These are phyloP conservation scores for Cheilosia pagana DNA, from an alignment of 2,888 invertebrate species.

Conservation along the genomic window DNA sequence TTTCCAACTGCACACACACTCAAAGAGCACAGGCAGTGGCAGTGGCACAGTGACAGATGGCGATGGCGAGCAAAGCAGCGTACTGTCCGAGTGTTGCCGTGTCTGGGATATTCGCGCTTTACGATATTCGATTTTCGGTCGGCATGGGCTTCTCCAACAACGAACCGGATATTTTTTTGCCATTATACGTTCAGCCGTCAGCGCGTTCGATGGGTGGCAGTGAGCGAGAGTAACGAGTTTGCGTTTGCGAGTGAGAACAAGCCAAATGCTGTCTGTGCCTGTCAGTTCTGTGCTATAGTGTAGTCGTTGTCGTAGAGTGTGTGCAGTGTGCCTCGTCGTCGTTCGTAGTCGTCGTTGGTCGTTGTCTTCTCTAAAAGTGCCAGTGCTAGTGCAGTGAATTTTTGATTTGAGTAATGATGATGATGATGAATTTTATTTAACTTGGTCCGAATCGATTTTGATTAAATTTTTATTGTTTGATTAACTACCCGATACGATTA, in stretches of 20 bases:
- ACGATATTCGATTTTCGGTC: constrained; percentile 33
- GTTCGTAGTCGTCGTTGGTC: constrained; percentile 18
- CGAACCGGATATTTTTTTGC: constrained; percentile 63
- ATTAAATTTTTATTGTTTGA: background rate
- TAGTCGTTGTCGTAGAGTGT: constrained; percentile 15
- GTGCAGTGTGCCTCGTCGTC: constrained; percentile 17
- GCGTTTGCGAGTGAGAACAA: constrained; percentile 42
- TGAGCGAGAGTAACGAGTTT: constrained; percentile 61
- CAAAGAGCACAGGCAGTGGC: constrained; percentile 12
- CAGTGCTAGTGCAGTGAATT: constrained; percentile 45
- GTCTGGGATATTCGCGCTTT: background rate
- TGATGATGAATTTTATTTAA: constrained; percentile 34
- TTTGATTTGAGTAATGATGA: background rate
- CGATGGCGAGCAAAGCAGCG: background rate
- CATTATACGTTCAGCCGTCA: constrained; percentile 73
- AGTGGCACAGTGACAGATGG: background rate
- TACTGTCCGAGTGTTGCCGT: constrained; percentile 33
- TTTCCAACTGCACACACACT: constrained; percentile 30
- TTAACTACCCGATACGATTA: background rate
- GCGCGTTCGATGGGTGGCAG: constrained; percentile 68
- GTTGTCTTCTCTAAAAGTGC: background rate
- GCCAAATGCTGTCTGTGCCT: constrained; percentile 38
- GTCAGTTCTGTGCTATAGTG: constrained; percentile 12
- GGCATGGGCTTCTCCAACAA: constrained; percentile 36
- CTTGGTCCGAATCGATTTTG: constrained; percentile 24